Conservation (phyloP, 2,888 invertebrate genomes). For the Drosophila sordidula region DNA sequence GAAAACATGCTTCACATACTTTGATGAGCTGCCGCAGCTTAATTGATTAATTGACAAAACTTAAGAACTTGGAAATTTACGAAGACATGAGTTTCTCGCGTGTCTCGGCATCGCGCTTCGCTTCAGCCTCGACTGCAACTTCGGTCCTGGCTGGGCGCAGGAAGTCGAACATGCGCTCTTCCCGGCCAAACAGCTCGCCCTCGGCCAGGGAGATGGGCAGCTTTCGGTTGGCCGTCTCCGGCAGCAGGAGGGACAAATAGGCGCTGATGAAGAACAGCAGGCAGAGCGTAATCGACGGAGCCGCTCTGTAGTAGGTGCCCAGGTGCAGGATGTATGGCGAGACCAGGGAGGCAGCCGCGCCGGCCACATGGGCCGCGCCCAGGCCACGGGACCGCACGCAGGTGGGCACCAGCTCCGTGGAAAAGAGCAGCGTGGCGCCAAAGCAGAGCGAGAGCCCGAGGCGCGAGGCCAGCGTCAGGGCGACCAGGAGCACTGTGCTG, state of each 20-base stretch:
- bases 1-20: conserved; percentile 2
- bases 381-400: conserved; percentile 87
- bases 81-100: conserved; percentile 45
- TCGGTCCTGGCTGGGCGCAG: conserved; percentile 10
- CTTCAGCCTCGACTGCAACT: conserved; percentile 2
- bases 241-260: conserved; percentile 86
- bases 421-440: conserved; percentile 87
- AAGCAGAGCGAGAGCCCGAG: conserved; percentile 87
- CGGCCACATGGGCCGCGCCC: conserved; percentile 87
- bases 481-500: conserved; percentile 81
- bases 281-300: conserved; percentile 86
- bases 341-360: conserved; percentile 87
- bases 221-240: conserved; percentile 86
- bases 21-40: conserved; percentile 20
- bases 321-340: conserved; percentile 86
- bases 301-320: conserved; percentile 82
- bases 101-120: conserved; percentile 22
- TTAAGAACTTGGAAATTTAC: background rate
- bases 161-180: conserved; percentile 63
- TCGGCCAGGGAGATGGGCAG: conserved; percentile 59
- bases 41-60: conserved; percentile 14
- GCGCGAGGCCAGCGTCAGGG: conserved; percentile 86
- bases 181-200: conserved; percentile 57
- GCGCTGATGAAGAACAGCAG: conserved; percentile 85
- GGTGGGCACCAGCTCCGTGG: conserved; percentile 88